Base-by-base conservation (phyloP, 2,113 vertebrate genomes). In the Lepidothrix coronata region DNA sequence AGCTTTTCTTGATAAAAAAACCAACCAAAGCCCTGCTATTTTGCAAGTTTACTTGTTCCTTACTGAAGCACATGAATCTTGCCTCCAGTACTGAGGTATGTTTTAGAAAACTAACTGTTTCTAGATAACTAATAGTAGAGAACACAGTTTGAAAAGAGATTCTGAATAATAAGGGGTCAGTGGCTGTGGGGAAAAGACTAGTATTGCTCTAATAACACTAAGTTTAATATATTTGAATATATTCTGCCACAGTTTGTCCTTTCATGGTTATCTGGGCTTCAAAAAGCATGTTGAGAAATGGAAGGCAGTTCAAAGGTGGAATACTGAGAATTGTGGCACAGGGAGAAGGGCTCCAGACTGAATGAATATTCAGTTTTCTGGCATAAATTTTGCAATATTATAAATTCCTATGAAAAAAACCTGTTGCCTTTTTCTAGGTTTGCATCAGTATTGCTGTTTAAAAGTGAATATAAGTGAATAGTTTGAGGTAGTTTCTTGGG, bases 401-500 rank as follows among this genome's bases (percentile, higher is more conserved):
- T 61, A 54, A 66, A 62, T 35, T 51, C 30, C 13, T 52, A 4
- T 67, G 14, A 68, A 89, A 91, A 75, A 1, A 66, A 75, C 14
- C 43, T 59, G 23, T 90, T 91, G 48, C 44, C 8, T 91, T 85
- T 85, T 90, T 78, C 67, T 85, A 85, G 76, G 66, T 90, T 79
- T 94, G 72, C n/a, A 17, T 78, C 70, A 35, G 8, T 87, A 41
- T 83, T 88, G 33, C 66, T 93, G 44, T 90, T 97, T 77, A 55
- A 24, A 91, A 81, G 33, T 92, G 54, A 82, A 79, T 93, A 33
- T 63, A 80, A 91, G 28, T 84, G 41, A 71, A 37, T 67, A 94
- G 85, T 55, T 90, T 67, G 59, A 95, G 95, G 79, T 77, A 95
- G 92, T 80, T 86, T 91, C 61, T 96, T 90, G 90, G 85, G 59